Percentiles rank a stretch among this genome's conserved stretches.
Evolutionary conservation across 2,113 vertebrate species (phyloP).

Genomic region (Pedetes capensis): DNA sequence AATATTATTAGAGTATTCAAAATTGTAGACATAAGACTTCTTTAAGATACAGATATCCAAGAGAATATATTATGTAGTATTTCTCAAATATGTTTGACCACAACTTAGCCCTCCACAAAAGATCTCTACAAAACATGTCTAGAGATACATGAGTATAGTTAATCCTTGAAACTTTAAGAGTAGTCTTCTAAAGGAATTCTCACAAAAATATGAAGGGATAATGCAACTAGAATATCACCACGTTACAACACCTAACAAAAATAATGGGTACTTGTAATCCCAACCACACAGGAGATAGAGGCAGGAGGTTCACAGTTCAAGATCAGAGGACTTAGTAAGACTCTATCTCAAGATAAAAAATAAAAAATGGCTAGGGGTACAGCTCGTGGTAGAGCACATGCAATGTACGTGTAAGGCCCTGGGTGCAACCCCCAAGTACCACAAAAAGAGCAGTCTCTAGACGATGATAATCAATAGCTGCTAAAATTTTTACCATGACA

Average conservation of each 20-base stretch:
- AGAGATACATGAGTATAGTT: background rate
- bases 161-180: background rate
- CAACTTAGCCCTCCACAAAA: background rate
- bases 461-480: background rate
- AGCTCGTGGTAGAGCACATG: too few relatives aligned
- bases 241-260: conserved; percentile 19
- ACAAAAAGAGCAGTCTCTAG: background rate
- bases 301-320: too few relatives aligned
- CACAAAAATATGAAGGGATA: background rate
- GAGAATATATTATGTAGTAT: background rate
- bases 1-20: background rate
- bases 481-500: conserved; percentile 2
- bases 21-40: background rate
- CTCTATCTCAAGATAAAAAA: too few relatives aligned
- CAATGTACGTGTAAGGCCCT: too few relatives aligned
- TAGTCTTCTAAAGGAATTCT: background rate
- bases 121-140: background rate
- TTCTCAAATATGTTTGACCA: background rate
- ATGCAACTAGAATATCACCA: background rate
- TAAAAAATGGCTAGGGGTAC: too few relatives aligned
- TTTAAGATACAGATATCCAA: background rate
- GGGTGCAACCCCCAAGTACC: background rate
- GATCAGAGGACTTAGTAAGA: too few relatives aligned
- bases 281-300: too few relatives aligned
- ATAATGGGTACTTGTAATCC: too few relatives aligned